Conservation (phyloP, 2,797 vertebrate genomes). For the Pelobates cultripes region DNA sequence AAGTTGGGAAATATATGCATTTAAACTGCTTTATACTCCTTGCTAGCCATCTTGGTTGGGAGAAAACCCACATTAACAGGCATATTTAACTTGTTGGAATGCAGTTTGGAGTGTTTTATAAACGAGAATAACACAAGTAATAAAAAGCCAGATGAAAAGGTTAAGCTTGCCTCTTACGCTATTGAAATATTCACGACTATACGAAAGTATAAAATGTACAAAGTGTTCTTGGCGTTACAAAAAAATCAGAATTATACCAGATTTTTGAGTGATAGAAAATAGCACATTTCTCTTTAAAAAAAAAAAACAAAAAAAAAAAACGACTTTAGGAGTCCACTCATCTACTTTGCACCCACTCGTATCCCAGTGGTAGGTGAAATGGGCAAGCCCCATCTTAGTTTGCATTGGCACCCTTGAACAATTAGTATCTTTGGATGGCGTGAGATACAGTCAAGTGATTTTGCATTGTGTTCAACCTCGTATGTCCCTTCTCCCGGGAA, state of each 20-base stretch:
- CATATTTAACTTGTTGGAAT: background rate
- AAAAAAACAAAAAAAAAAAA: too few species aligned
- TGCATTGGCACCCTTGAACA: constrained; percentile 44
- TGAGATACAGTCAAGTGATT: background rate
- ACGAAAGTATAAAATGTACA: background rate
- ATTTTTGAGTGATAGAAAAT: background rate
- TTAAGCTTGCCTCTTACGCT: background rate
- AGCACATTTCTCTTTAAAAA: background rate
- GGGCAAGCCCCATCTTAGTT: constrained; percentile 9
- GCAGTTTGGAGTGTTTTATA: background rate
- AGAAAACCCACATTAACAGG: too few species aligned
- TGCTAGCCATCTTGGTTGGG: background rate
- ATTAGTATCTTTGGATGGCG: constrained; percentile 26
- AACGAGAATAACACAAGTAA: background rate
- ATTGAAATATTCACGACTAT: constrained; percentile 34
- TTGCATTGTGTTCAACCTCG: constrained; percentile 18
- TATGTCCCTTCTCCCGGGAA: background rate
- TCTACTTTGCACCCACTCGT: background rate
- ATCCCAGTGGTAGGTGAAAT: background rate
- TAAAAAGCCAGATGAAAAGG: background rate
- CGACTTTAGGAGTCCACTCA: constrained; percentile 4
- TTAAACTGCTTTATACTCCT: background rate
- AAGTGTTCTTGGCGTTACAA: constrained; percentile 14
- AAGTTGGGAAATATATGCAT: too few species aligned
- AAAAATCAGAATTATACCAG: background rate